Evolutionary conservation across 2,888 invertebrate genomes (phyloP).

Genomic region (Mycalesis mineus): DNA sequence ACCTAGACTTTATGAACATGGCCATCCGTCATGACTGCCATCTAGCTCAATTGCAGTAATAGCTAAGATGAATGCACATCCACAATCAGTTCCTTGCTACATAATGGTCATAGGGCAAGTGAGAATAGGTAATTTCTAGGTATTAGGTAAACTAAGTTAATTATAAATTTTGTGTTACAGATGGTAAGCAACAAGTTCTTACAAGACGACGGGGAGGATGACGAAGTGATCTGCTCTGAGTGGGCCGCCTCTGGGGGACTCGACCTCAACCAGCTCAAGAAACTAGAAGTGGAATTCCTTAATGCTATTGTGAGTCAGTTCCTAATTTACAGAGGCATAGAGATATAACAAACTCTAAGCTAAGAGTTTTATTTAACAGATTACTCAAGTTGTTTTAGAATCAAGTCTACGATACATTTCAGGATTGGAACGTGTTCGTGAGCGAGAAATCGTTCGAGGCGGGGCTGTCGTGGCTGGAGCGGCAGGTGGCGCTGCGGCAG

Average conservation of each 20-base stretch:
- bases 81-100: too few species aligned
- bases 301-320: conserved; percentile 90
- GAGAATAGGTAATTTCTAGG: too few species aligned
- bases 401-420: too few species aligned
- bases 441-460: conserved; percentile 85
- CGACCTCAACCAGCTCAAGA: conserved; percentile 85
- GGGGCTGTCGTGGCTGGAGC: conserved; percentile 83
- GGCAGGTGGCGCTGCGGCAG: conserved; percentile 84
- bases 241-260: conserved; percentile 94
- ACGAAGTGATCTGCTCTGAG: conserved; percentile 93
- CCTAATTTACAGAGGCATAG: too few species aligned
- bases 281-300: conserved; percentile 92
- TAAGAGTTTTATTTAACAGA: too few species aligned
- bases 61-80: too few species aligned
- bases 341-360: too few species aligned
- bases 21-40: neutral
- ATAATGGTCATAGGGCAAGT: too few species aligned
- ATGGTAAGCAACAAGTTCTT: conserved; percentile 98
- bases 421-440: conserved; percentile 94
- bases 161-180: conserved; percentile 67
- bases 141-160: too few species aligned
- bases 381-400: too few species aligned
- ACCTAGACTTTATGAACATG: neutral
- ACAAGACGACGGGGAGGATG: conserved; percentile 94
- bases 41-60: too few species aligned